Base-by-base conservation (phyloP, 1,140 invertebrate species). In the Scaptodrosophila lebanonensis region DNA sequence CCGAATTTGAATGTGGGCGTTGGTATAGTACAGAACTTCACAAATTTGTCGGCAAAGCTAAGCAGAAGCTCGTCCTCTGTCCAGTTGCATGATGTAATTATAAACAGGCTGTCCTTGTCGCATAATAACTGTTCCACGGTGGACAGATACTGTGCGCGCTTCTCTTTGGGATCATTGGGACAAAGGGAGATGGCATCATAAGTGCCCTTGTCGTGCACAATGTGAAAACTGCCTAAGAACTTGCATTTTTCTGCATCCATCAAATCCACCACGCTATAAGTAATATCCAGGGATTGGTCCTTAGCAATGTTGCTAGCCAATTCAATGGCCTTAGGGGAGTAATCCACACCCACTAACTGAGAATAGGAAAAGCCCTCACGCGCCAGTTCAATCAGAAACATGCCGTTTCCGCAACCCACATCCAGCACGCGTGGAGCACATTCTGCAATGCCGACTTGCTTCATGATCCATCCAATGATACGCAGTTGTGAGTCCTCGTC, bases 81-180 rank as follows among this genome's bases (percentile, higher is more conserved):
- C 95, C 96, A 98, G 86, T 98, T 98, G 87, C 97, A 98, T 0
- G 96, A 97, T 1, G 96, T 96, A 49, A 99, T 92, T 3, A 97
- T 88, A 56, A 98, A 93, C 25, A 93, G 83, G 18, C 90, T 90
- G 48, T 90, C 71, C 1, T 53, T 32, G 12, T 71, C 48, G 3
- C 30, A 16, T 2, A 77, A 9, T 25, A 77, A 27, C 1, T 62
- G 51, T 4, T 59, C 33, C 0, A 96, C 88, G 73, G 92, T 93
- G 9, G 90, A 63, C 1, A 93, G 89, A 72, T 98, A 98, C 13
- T 87, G 90, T 25, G 86, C 33, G 45, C 94, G 88, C 58, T 92
- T 91, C 20, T 88, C 79, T 38, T 89, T 88, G 0, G 92, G 87
- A 77, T 93, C 88, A 0, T 93, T 90, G 0, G 93, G 93, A 82